phyloP scores from a whole-genome alignment of 2,113 vertebrate genomes.

The Pipa parva region DNA sequence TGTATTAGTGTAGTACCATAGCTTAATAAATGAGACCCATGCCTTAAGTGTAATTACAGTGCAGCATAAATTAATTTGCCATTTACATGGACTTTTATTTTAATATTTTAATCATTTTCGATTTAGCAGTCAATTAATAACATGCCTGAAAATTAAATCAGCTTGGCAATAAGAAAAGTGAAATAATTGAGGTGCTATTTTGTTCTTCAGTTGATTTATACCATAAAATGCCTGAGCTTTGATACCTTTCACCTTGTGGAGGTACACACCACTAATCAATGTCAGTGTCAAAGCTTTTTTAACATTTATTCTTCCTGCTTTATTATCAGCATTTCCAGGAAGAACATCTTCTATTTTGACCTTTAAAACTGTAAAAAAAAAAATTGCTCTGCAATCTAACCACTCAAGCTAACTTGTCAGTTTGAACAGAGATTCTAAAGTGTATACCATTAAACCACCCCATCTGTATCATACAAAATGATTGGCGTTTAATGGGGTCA shows the following conservation, averaged over 20 bases:
- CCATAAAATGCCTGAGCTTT: neutral
- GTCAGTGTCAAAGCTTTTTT: conserved; percentile 1
- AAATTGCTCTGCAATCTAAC: neutral
- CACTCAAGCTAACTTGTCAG: neutral
- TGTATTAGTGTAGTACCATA: too few species aligned
- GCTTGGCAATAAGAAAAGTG: neutral
- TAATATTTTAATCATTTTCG: neutral
- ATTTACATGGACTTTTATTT: neutral
- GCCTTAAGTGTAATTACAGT: too few species aligned
- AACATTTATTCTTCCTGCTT: neutral
- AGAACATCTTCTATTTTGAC: neutral
- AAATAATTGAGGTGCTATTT: neutral
- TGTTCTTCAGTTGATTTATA: conserved; percentile 1
- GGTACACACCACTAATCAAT: neutral
- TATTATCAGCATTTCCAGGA: conserved; percentile 6
- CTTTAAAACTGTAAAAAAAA: conserved; percentile 16
- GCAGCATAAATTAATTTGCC: too few species aligned
- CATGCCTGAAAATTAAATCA: neutral
- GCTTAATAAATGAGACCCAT: too few species aligned
- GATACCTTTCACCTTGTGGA: neutral
- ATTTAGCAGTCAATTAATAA: neutral
- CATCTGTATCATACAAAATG: too few species aligned
- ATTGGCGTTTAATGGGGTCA: too few species aligned
- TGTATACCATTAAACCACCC: neutral
- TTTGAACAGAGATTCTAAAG: conserved; percentile 7